These are phyloP conservation scores for Pyralis farinalis DNA, from an alignment of 2,888 invertebrate species.

Conservation along the genomic window DNA sequence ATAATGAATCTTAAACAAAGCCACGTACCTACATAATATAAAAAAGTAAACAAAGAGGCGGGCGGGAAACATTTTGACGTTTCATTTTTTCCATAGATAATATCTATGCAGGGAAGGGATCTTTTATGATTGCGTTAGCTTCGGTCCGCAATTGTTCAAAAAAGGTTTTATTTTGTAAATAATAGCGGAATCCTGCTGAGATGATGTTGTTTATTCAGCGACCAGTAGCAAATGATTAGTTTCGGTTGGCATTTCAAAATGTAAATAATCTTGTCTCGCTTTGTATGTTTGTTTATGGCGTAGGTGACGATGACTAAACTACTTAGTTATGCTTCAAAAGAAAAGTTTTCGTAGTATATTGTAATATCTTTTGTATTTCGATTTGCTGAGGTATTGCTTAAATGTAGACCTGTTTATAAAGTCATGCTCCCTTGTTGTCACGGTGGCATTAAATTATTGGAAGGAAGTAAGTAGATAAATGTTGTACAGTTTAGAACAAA, in stretches of 20 bases:
- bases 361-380: too few species aligned
- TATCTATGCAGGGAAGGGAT: not conserved
- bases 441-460: too few species aligned
- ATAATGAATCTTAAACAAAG: constrained; percentile 47
- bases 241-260: constrained; percentile 64
- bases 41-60: constrained; percentile 41
- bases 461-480: too few species aligned
- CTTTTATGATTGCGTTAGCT: constrained; percentile 62
- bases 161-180: constrained; percentile 44
- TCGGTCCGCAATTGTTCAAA: constrained; percentile 61
- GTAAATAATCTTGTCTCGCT: constrained; percentile 62
- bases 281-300: constrained; percentile 32
- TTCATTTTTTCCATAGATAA: constrained; percentile 32
- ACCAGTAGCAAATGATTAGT: constrained; percentile 76
- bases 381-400: too few species aligned
- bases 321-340: constrained; percentile 34
- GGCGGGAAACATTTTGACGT: constrained; percentile 67
- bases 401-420: too few species aligned
- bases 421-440: too few species aligned
- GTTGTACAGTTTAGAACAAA: too few species aligned
- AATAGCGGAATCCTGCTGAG: constrained; percentile 51
- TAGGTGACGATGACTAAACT: constrained; percentile 41
- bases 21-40: constrained; percentile 20
- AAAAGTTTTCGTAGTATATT: constrained; percentile 10
- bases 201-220: constrained; percentile 50